phyloP scores from a whole-genome alignment of 2,797 vertebrate species.

The Ciconia nigra region DNA sequence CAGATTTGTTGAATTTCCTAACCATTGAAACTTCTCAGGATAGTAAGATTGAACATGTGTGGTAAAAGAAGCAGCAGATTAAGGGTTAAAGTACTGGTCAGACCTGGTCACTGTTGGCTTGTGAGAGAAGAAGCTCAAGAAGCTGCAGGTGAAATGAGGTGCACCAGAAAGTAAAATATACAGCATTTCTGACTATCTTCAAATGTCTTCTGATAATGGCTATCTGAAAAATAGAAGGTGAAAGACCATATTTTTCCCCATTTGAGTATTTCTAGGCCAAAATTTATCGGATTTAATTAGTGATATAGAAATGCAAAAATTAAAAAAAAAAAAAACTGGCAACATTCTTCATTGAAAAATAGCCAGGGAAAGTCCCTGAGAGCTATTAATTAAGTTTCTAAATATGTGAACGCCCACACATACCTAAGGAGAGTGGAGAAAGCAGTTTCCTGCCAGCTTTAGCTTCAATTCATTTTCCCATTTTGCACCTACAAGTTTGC shows the following conservation, averaged over 20 bases:
- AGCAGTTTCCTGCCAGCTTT: conserved; percentile 35
- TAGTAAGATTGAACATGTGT: background rate
- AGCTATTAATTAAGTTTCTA: conserved; percentile 65
- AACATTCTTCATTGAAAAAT: conserved; percentile 14
- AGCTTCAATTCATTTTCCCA: conserved; percentile 6
- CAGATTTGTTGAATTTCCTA: background rate
- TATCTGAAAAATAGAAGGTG: background rate
- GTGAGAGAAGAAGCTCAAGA: background rate
- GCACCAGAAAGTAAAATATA: background rate
- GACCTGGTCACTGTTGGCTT: background rate
- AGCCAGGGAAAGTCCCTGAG: conserved; percentile 44
- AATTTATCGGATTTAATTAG: background rate
- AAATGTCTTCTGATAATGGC: background rate
- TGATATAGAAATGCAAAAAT: background rate
- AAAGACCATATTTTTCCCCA: background rate
- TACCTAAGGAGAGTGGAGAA: conserved; percentile 24
- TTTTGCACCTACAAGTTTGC: conserved; percentile 32
- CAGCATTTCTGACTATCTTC: background rate
- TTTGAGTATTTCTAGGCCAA: background rate
- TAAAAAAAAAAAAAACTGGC: background rate
- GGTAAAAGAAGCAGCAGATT: background rate
- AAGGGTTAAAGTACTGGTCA: background rate
- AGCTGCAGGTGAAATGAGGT: background rate
- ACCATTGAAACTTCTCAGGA: background rate
- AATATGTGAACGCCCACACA: conserved; percentile 60